Base-by-base conservation (phyloP, 2,113 vertebrate species). In the Cyanoramphus novaezelandiae region DNA sequence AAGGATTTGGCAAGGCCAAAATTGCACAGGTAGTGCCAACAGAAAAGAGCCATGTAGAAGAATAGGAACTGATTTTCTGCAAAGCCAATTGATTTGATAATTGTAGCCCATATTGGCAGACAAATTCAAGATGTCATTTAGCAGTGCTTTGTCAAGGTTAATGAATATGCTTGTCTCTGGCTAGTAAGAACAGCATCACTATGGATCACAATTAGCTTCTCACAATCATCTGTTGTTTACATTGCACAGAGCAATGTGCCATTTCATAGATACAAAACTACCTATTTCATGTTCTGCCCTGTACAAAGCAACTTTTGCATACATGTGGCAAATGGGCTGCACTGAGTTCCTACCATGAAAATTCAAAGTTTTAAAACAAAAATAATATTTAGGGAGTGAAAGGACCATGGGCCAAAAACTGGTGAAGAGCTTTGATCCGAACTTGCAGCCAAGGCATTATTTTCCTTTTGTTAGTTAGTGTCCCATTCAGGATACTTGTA, bases 1-100 rank as follows among this genome's bases (percentile, higher is more conserved):
- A 93, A 90, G 83, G 95, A 84, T 96, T 97, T 97, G 94, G 93
- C 95, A 97, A 96, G 88, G 91, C 95, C 93, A 96, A 96, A 98
- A 97, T 95, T 96, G 78, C 68, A 96, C 97, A 98, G 97, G 97
- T 98, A 97, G 90, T 97, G 97, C 97, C 97, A 98, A 97, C 74
- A 71, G 69, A 96, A 92, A 94, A 97, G 86, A 97, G 95, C 88
- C 95, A 69, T 78, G 93, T 47, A 86, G 92, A 97, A 98, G 96
- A 98, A 98, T 98, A 98, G 93, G 92, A 97, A 96, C 98, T 98
- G 98, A 98, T 98, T 98, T 98, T 97, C 97, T 96, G 97, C 96
- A 97, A 97, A 97, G 93, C 92, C 47, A 65, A 97, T 95, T 98
- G 97, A 98, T 98, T 98, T 98, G 95, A 93, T 98, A 98, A 98